Conservation (phyloP, 2,113 vertebrate species). For the Thomomys bottae region DNA sequence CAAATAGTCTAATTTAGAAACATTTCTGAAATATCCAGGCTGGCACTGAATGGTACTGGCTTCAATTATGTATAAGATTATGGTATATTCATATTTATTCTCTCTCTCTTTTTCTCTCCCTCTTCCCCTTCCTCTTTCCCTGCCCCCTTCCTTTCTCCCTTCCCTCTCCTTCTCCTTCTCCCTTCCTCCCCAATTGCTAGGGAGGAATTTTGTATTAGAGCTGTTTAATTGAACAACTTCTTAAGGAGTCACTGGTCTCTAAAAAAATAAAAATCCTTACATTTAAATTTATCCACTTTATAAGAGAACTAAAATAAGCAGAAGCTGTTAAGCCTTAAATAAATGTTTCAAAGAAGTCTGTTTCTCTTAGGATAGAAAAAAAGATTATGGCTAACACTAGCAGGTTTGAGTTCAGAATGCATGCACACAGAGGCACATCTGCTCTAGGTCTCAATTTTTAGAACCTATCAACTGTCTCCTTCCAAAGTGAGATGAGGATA, state of each 20-base stretch:
- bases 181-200: neutral
- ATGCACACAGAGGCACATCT: neutral
- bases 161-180: no score
- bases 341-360: conserved; percentile 11
- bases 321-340: conserved; percentile 3
- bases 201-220: neutral
- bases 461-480: neutral
- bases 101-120: neutral
- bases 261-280: neutral
- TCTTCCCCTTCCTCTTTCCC: no score
- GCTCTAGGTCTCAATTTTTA: neutral
- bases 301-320: conserved; percentile 33
- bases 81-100: no score
- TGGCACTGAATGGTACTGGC: neutral
- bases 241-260: neutral
- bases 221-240: neutral
- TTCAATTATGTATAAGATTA: neutral
- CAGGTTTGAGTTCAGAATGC: neutral
- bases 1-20: neutral
- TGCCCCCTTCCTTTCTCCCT: no score
- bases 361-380: neutral
- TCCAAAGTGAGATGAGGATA: neutral
- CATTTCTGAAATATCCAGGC: neutral
- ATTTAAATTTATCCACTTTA: conserved; percentile 3
- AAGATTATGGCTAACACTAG: neutral